phyloP scores from a whole-genome alignment of 2,113 vertebrate species.

The Percopsis transmontana region DNA sequence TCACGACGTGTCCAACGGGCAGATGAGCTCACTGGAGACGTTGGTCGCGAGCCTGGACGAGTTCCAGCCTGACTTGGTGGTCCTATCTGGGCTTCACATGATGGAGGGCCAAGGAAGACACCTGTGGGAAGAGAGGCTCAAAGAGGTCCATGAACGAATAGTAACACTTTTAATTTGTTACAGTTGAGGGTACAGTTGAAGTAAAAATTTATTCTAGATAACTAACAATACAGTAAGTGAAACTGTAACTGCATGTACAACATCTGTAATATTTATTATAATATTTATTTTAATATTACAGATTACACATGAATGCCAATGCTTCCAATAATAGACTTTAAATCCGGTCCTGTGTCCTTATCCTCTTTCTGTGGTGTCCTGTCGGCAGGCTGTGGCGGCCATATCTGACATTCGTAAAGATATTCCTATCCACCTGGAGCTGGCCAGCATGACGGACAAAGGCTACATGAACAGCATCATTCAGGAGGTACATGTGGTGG shows the following conservation, averaged over 20 bases:
- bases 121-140: constrained; percentile 83
- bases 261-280: too few relatives aligned
- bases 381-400: constrained; percentile 81
- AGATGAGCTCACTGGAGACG: constrained; percentile 89
- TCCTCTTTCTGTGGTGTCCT: not conserved
- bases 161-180: too few relatives aligned
- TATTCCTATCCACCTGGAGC: constrained; percentile 90
- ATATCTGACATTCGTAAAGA: constrained; percentile 86
- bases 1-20: constrained; percentile 92
- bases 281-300: too few relatives aligned
- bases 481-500: constrained; percentile 86
- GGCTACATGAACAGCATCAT: constrained; percentile 92
- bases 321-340: too few relatives aligned
- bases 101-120: constrained; percentile 93
- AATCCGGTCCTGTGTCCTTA: not conserved
- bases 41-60: constrained; percentile 93
- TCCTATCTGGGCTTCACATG: constrained; percentile 97
- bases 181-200: too few relatives aligned
- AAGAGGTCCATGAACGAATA: constrained; percentile 77
- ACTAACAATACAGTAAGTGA: too few relatives aligned
- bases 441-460: constrained; percentile 95
- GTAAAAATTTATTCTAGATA: too few relatives aligned
- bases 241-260: too few relatives aligned
- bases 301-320: too few relatives aligned
- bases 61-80: constrained; percentile 92